phyloP scores from a whole-genome alignment of 2,113 vertebrate species.

The Casuarius casuarius region DNA sequence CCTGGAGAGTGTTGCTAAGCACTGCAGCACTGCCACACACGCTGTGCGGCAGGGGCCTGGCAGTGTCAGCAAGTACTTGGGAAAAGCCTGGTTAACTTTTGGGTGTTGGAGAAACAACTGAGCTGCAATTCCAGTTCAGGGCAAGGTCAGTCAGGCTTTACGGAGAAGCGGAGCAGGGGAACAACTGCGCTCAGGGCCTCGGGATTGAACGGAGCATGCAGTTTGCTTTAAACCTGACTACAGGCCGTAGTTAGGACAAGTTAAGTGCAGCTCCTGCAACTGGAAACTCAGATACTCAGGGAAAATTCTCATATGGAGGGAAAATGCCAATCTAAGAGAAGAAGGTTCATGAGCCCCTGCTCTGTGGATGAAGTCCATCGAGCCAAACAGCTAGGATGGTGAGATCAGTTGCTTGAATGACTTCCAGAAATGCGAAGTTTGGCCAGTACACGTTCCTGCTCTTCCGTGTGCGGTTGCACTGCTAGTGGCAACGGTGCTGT shows the following conservation, averaged over 20 bases:
- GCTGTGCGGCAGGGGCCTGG: background rate
- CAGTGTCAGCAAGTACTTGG: accelerated
- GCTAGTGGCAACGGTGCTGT: background rate
- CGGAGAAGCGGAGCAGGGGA: background rate
- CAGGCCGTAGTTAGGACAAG: background rate
- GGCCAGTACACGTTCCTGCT: background rate
- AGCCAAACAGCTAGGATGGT: background rate
- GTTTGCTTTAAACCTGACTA: background rate
- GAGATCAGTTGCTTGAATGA: background rate
- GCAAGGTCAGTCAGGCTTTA: background rate
- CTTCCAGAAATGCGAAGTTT: background rate
- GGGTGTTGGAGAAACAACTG: background rate
- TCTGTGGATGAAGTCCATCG: background rate
- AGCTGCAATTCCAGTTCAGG: background rate
- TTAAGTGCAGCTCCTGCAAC: background rate
- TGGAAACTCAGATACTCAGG: background rate
- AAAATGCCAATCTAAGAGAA: background rate
- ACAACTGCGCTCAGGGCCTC: background rate
- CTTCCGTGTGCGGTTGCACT: accelerated
- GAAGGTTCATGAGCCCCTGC: background rate
- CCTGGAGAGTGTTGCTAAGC: background rate
- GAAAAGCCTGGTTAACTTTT: background rate
- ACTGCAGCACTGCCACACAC: background rate
- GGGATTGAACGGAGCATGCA: accelerated
- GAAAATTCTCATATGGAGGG: background rate